Evolutionary conservation across 2,113 vertebrate species (phyloP).

Genomic region (Rhipidura dahli): DNA sequence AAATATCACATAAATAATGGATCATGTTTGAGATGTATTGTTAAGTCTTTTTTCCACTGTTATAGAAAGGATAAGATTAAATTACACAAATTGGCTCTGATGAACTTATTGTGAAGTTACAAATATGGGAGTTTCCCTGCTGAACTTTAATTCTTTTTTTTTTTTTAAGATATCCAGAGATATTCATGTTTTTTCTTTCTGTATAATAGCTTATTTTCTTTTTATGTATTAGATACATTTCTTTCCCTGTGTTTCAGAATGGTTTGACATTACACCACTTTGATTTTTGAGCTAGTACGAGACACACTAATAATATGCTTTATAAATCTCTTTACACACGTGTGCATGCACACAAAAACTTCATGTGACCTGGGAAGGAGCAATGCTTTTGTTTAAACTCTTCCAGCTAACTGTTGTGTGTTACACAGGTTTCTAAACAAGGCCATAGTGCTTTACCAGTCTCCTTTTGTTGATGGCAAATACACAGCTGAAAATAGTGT

Average conservation of each 20-base stretch:
- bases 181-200: not conserved
- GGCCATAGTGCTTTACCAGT: not conserved
- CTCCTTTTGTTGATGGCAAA: not conserved
- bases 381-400: not conserved
- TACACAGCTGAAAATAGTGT: not conserved
- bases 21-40: not conserved
- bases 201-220: not conserved
- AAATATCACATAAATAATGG: not conserved
- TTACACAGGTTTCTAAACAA: not conserved
- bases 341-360: not conserved
- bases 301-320: not conserved
- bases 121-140: not conserved
- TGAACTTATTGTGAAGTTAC: not conserved
- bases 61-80: not conserved
- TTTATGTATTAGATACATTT: not conserved
- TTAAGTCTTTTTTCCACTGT: not conserved
- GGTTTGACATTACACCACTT: rapidly evolving
- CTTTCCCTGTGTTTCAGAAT: not conserved
- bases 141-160: not conserved
- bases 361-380: not conserved
- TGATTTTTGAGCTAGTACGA: not conserved
- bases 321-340: not conserved
- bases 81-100: not conserved
- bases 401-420: not conserved
- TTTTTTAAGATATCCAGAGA: not conserved